Evolutionary conservation across 2,888 invertebrate species (phyloP), one percentile per base, ranked within the genome.

Genomic region (Philereme transversata): DNA sequence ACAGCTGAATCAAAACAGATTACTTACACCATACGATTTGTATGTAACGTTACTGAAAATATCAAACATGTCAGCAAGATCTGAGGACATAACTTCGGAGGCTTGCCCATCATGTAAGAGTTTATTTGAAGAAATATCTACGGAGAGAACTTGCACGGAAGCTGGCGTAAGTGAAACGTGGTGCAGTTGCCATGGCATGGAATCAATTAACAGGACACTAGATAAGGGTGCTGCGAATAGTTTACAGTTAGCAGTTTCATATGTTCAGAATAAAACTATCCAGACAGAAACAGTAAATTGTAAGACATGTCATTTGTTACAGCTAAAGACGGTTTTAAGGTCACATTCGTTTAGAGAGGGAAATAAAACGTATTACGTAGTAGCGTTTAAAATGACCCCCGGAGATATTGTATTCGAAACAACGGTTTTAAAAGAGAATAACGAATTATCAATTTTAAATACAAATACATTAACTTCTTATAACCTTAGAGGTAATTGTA

Each of bases 21-120:
- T 97, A 55, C 94, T 95, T 0, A 95, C 95, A n/a, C 96, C 96
- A 0, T 96, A 94, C 71, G 97, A 97, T 75, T 74, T 97, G 0
- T 94, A 96, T 76, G 88, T 94, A 81, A 97, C 96, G 0, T 78
- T 96, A n/a, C 51, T 33, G 10, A 67, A 65, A 64, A 59, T 69
- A 58, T 46, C 60, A 2, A 89, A 94, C 60, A 94, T 95, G 67
- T 85, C 96, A 52, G 75, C 95, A 3, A 79, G 81, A 4, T 69
- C 93, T 5, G 92, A 94, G 0, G 93, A 93, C 4, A 77, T 81
- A 9, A 77, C 79, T 4, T 91, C 94, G 38, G 80, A 81, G 44
- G 94, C 93, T 9, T 96, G 96, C 74, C 90, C 94, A 0, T 87
- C 84, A 7, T 96, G 96, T 71, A 88, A 86, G 48, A 94, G 94